A percentile compares a stretch with the other conserved stretches of the same genome.
Conservation (phyloP, 2,113 vertebrate species). For the Chunga burmeisteri region DNA sequence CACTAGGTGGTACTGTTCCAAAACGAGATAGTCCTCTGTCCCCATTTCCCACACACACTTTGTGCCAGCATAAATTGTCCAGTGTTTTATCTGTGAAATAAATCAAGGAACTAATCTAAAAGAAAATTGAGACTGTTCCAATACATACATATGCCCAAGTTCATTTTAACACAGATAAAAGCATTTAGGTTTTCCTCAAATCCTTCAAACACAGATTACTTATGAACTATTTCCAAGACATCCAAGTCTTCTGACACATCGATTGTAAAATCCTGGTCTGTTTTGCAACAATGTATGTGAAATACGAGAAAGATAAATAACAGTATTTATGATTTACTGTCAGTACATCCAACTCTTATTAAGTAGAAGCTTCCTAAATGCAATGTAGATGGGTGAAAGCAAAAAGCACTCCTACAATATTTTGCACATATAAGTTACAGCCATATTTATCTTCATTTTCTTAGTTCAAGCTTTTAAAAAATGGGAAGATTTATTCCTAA, state of each 20-base stretch:
- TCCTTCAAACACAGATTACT: not conserved
- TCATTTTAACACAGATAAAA: not conserved
- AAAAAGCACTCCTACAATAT: not conserved
- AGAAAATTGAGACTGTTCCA: not conserved
- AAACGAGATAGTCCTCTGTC: not conserved
- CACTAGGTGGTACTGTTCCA: not conserved
- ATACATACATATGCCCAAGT: not conserved
- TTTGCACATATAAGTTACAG: not conserved
- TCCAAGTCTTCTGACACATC: not conserved
- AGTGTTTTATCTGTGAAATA: not conserved
- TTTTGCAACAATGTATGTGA: not conserved
- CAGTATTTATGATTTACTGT: not conserved
- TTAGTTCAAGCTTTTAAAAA: not conserved
- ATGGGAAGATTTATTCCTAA: not conserved
- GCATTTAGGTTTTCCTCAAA: not conserved
- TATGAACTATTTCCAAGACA: not conserved
- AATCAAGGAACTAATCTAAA: not conserved
- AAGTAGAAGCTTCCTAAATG: not conserved
- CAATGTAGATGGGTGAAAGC: not conserved
- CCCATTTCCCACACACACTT: not conserved
- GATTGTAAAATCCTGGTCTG: not conserved
- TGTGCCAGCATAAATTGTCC: not conserved
- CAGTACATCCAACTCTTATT: not conserved
- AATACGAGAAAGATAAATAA: not conserved
- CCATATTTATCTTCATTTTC: not conserved